Conservation (phyloP, 2,113 vertebrate genomes). For the Eulemur rufifrons region DNA sequence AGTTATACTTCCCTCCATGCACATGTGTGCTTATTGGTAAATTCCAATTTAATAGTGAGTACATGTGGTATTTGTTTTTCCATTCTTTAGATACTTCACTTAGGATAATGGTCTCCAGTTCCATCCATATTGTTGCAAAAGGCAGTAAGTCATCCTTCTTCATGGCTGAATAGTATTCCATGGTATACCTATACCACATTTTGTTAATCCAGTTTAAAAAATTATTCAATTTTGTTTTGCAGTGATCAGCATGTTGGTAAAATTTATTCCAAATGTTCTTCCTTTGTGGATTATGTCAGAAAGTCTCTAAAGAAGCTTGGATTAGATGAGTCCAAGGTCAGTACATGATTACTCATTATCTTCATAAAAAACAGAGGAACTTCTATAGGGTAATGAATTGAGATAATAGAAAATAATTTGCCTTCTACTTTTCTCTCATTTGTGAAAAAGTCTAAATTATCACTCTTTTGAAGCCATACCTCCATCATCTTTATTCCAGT, state of each 20-base stretch:
- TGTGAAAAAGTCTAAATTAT: constrained; percentile 29
- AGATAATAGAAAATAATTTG: constrained; percentile 27
- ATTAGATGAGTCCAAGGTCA: constrained; percentile 92
- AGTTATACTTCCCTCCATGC: no score
- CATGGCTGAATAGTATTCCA: no score
- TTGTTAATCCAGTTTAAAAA: not conserved
- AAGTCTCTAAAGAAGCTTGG: constrained; percentile 91
- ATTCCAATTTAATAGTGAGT: no score
- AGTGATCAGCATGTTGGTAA: constrained; percentile 95
- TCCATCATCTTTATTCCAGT: not conserved
- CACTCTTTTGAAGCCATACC: not conserved
- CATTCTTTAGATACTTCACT: no score
- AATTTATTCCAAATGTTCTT: constrained; percentile 92
- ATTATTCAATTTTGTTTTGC: constrained; percentile 74
- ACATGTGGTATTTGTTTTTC: no score
- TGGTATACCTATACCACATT: no score
- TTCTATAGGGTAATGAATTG: not conserved
- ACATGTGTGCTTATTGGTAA: no score
- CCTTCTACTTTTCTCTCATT: not conserved
- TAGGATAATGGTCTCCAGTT: no score
- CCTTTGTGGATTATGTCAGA: constrained; percentile 94
- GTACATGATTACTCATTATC: constrained; percentile 43
- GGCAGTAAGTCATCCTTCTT: no score
- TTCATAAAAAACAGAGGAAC: not conserved
- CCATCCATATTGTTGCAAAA: no score